A percentile compares a stretch with the other conserved stretches of the same genome.
phyloP scores from a whole-genome alignment of 1,140 invertebrate genomes.

The Spodoptera litura region DNA sequence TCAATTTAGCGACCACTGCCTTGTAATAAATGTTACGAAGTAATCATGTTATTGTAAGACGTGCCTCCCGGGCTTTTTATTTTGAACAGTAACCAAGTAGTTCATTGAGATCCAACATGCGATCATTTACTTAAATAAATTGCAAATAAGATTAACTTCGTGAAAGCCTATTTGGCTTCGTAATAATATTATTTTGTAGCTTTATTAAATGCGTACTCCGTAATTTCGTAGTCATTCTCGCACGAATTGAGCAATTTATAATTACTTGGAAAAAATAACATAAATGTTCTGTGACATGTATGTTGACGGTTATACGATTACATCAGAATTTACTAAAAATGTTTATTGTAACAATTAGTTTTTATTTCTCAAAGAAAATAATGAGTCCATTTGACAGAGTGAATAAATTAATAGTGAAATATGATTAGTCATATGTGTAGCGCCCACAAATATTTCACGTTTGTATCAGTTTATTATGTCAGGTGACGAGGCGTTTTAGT shows the following conservation, averaged over 20 bases:
- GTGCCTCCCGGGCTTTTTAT: slow-evolving; percentile 39
- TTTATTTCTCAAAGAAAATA: slow-evolving; percentile 20
- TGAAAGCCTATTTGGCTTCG: slow-evolving; percentile 1
- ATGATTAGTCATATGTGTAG: no score
- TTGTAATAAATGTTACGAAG: slow-evolving; percentile 58
- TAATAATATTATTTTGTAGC: slow-evolving; percentile 16
- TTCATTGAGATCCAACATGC: slow-evolving; percentile 45
- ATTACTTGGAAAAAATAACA: slow-evolving; percentile 9
- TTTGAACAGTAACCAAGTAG: slow-evolving; percentile 15
- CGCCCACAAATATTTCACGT: no score
- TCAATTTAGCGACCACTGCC: slow-evolving; percentile 45
- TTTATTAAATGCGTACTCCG: not conserved
- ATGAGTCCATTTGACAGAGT: slow-evolving; percentile 1
- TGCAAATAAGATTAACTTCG: slow-evolving; percentile 22
- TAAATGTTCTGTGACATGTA: slow-evolving; percentile 28
- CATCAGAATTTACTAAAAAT: slow-evolving; percentile 27
- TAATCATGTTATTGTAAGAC: slow-evolving; percentile 56
- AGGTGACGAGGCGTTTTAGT: no score
- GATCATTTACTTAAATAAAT: slow-evolving; percentile 30
- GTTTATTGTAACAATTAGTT: slow-evolving; percentile 6
- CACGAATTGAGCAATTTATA: slow-evolving; percentile 2
- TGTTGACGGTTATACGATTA: slow-evolving; percentile 30
- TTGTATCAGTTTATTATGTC: no score
- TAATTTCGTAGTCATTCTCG: slow-evolving; percentile 1
- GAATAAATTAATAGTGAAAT: not conserved